Evolutionary conservation across 2,888 invertebrate species (phyloP).

Genomic region (Zele albiditarsus): DNA sequence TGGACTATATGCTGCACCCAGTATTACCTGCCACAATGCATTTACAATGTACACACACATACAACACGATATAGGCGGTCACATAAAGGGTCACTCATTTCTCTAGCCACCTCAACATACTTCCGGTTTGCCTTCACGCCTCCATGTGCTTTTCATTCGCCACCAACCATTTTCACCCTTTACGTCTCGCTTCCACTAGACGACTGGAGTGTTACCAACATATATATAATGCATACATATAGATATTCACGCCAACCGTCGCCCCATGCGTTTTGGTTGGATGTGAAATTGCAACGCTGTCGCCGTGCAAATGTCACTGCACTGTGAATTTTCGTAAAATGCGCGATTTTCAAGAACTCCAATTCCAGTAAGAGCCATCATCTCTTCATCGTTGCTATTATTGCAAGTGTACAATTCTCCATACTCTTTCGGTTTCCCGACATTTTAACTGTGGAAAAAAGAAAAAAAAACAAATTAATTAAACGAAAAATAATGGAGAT

Average conservation of each 20-base stretch:
- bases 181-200: conserved; percentile 13
- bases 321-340: conserved; percentile 33
- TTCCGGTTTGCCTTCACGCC: conserved; percentile 24
- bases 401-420: conserved; percentile 8
- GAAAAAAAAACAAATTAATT: neutral
- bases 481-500: neutral
- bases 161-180: conserved; percentile 19
- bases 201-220: neutral
- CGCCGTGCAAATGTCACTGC: conserved; percentile 27
- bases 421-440: neutral
- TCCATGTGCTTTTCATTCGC: conserved; percentile 28
- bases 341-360: conserved; percentile 10
- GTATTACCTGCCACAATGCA: conserved; percentile 57
- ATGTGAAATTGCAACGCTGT: conserved; percentile 21
- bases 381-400: conserved; percentile 1
- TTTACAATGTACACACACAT: conserved; percentile 56
- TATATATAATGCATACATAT: neutral
- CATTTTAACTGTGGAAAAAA: neutral
- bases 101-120: conserved; percentile 15
- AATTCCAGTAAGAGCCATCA: conserved; percentile 27
- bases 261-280: conserved; percentile 5
- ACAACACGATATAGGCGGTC: conserved; percentile 46
- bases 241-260: neutral
- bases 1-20: conserved; percentile 10
- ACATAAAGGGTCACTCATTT: conserved; percentile 39